Evolutionary conservation across 1,140 invertebrate species (phyloP), one percentile per base, ranked within the genome.

Genomic region (Drosophila kanapiae): DNA sequence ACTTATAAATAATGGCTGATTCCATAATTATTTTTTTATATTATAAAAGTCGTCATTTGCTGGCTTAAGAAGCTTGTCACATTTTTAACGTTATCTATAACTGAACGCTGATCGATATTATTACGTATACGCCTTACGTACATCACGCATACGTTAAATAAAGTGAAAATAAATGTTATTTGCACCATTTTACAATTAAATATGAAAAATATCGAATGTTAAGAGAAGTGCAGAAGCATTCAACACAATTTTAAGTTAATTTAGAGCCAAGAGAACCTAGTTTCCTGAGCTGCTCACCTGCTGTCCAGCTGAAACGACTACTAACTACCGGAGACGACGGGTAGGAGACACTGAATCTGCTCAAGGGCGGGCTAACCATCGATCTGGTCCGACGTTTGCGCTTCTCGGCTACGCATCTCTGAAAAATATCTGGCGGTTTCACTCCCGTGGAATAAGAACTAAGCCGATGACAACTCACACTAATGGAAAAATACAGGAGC

Each of bases 261-360:
- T 78, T 38, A 47, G 8, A 49, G 4, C 8, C 11, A 33, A 64
- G 1, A 48, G 18, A 35, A 35, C 4, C 3, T 16, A n/a, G 16
- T 18, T 31, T 16, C 57, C 38, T 38, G 29, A 37, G 4, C 54
- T 70, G 53, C 75, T 78, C 75, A 78, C 75, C 75, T 78, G 74
- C 11, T 42, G 18, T 69, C 74, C 48, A 61, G 16, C 63, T 69
- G 27, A 56, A 43, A 2, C 70, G 71, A 37, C 51, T 29, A 51
- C 45, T 49, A 29, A 48, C 33, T 42, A 18, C 37, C 27, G 72
- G 61, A 13, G 74, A 35, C n/a, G 74, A 58, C 1, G 51, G 61
- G 11, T 35, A 65, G 2, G 75, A 78, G 13, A 23, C 64, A 59
- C 57, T 68, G 49, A 37, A 61, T 33, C 74, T 38, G 29, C 63